Conservation (phyloP, 1,140 invertebrate species). For the Scaptomyza pallida region DNA sequence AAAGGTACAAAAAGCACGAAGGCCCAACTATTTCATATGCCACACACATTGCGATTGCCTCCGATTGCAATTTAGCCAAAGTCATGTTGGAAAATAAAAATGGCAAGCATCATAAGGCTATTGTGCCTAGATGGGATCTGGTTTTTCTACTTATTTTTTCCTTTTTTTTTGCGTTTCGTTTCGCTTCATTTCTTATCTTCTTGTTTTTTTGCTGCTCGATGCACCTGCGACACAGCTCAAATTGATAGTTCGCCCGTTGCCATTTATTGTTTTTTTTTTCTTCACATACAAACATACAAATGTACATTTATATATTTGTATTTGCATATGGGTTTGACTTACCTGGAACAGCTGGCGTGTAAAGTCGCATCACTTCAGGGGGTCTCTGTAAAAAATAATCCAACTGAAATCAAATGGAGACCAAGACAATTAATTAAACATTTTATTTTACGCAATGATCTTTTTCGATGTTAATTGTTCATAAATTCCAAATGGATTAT, state of each 20-base stretch:
- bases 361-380: constrained; percentile 25
- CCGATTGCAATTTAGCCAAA: constrained; percentile 73
- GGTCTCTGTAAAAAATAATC: constrained; percentile 38
- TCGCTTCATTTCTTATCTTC: neutral
- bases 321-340: constrained; percentile 27
- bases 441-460: neutral
- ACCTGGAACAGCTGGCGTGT: constrained; percentile 63
- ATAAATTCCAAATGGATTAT: neutral
- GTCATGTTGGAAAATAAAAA: constrained; percentile 79
- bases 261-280: constrained; percentile 60
- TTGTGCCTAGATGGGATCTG: neutral
- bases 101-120: constrained; percentile 45
- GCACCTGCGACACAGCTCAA: constrained; percentile 67
- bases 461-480: neutral
- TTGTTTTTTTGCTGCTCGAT: constrained; percentile 34
- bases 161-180: too few relatives aligned
- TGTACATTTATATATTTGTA: constrained; percentile 13
- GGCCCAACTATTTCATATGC: constrained; percentile 74
- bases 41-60: constrained; percentile 39
- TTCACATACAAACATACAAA: constrained; percentile 28
- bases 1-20: constrained; percentile 61
- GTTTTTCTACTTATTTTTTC: neutral
- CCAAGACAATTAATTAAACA: constrained; percentile 32
- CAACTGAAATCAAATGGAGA: constrained; percentile 51
- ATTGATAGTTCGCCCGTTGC: constrained; percentile 58